These are phyloP conservation scores for Odontamblyopus rebecca DNA, from an alignment of 2,797 vertebrate species.

Conservation along the genomic window DNA sequence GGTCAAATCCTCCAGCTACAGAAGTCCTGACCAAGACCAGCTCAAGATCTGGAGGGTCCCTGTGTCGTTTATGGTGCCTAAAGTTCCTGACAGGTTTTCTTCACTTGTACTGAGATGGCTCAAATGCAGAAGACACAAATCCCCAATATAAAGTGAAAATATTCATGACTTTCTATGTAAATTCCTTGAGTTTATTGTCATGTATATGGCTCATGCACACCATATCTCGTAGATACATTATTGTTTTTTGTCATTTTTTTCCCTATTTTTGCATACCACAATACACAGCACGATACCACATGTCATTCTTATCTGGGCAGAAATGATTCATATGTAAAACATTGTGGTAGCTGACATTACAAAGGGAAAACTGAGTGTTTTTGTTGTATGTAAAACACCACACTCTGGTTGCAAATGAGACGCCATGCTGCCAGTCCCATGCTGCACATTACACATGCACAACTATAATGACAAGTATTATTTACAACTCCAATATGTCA, in stretches of 20 bases:
- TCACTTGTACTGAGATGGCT: neutral
- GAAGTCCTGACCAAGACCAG: neutral
- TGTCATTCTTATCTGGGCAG: neutral
- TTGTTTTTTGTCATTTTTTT: neutral
- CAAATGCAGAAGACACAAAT: neutral
- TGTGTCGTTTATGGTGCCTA: no score
- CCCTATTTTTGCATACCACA: neutral
- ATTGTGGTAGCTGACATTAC: neutral
- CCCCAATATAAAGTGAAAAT: neutral
- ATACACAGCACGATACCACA: no score
- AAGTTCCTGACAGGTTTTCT: neutral
- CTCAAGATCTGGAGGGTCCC: no score
- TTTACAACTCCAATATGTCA: constrained; percentile 3
- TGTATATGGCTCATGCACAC: neutral
- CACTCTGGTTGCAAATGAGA: constrained; percentile 31
- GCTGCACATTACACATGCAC: constrained; percentile 4
- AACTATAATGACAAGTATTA: neutral
- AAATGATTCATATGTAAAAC: constrained; percentile 4
- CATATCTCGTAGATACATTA: neutral
- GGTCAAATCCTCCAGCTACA: neutral
- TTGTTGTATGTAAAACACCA: constrained; percentile 18
- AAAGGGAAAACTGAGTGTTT: neutral
- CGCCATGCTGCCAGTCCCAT: constrained; percentile 3
- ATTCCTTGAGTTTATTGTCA: no score
- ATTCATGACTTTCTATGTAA: no score